Conservation (phyloP, 2,888 invertebrate species). For the Imbricaverruca yamaguchii region DNA sequence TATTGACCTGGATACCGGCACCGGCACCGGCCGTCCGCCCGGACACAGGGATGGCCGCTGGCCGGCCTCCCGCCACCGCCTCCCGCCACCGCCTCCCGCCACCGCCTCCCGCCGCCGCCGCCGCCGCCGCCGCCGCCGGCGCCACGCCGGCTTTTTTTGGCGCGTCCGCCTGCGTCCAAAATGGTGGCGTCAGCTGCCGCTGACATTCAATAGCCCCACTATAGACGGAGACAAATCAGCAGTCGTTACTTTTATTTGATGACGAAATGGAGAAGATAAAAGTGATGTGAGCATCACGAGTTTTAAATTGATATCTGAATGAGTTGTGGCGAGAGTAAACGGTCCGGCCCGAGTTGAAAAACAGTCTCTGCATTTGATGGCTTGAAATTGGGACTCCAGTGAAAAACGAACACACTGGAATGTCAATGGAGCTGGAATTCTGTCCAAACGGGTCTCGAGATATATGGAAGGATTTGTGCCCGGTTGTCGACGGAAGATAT, state of each 20-base stretch:
- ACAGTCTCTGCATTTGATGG: slow-evolving; percentile 7
- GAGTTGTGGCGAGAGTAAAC: not conserved
- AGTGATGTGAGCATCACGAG: slow-evolving; percentile 17
- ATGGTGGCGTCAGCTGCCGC: slow-evolving; percentile 15
- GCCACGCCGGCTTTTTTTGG: slow-evolving; percentile 21
- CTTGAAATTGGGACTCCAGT: not conserved
- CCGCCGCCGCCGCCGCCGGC: slow-evolving; percentile 24
- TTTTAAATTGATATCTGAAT: slow-evolving; percentile 21
- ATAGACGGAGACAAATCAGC: slow-evolving; percentile 15
- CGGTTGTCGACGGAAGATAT: too few species aligned
- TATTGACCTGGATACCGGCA: slow-evolving; percentile 29
- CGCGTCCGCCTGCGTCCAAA: slow-evolving; percentile 6
- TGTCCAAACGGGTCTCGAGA: too few species aligned
- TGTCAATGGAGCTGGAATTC: not conserved
- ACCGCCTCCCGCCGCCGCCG: slow-evolving; percentile 27
- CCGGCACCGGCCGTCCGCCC: not conserved
- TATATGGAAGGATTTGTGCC: too few species aligned
- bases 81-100: slow-evolving; percentile 27
- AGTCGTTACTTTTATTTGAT: slow-evolving; percentile 22
- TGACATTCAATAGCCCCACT: slow-evolving; percentile 18
- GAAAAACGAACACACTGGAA: not conserved
- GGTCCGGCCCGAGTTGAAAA: not conserved
- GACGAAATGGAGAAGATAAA: slow-evolving; percentile 22
- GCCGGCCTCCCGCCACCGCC: slow-evolving; percentile 23
- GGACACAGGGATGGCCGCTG: slow-evolving; percentile 26